Percentiles rank a stretch among this genome's conserved stretches.
phyloP scores from a whole-genome alignment of 2,888 invertebrate species.

The Apantesis nais region DNA sequence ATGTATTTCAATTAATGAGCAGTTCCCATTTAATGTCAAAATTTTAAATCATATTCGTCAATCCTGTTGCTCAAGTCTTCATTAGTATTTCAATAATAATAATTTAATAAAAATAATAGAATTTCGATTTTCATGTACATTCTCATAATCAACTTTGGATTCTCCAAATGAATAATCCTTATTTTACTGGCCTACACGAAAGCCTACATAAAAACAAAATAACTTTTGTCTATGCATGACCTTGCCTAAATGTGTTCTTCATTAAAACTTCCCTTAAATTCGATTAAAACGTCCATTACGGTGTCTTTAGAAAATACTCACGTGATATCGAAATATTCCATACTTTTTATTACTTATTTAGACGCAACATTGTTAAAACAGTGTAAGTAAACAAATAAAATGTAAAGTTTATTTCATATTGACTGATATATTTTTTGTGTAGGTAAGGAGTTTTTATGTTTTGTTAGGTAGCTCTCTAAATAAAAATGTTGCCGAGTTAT shows the following conservation, averaged over 20 bases:
- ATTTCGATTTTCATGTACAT: too few relatives aligned
- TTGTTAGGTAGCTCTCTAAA: conserved; percentile 76
- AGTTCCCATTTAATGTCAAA: too few relatives aligned
- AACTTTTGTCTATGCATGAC: not conserved
- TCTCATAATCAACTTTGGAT: too few relatives aligned
- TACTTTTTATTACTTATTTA: conserved; percentile 14
- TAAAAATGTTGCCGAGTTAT: conserved; percentile 40
- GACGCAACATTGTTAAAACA: conserved; percentile 23
- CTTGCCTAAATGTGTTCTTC: conserved; percentile 20
- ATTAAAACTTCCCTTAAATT: conserved; percentile 27
- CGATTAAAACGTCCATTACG: conserved; percentile 36
- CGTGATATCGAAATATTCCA: conserved; percentile 46
- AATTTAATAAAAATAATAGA: not conserved
- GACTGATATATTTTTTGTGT: conserved; percentile 54
- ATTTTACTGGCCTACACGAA: not conserved
- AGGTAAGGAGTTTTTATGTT: conserved; percentile 55
- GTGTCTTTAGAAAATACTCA: conserved; percentile 37
- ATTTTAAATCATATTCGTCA: not conserved
- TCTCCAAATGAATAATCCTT: not conserved
- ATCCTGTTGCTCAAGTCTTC: not conserved
- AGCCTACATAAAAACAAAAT: too few relatives aligned
- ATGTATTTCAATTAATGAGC: too few relatives aligned
- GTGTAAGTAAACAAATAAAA: conserved; percentile 28
- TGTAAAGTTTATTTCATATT: conserved; percentile 55
- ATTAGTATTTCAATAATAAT: too few relatives aligned